Base-by-base conservation (phyloP, 2,797 vertebrate species). In the Sebastes matsubarae region DNA sequence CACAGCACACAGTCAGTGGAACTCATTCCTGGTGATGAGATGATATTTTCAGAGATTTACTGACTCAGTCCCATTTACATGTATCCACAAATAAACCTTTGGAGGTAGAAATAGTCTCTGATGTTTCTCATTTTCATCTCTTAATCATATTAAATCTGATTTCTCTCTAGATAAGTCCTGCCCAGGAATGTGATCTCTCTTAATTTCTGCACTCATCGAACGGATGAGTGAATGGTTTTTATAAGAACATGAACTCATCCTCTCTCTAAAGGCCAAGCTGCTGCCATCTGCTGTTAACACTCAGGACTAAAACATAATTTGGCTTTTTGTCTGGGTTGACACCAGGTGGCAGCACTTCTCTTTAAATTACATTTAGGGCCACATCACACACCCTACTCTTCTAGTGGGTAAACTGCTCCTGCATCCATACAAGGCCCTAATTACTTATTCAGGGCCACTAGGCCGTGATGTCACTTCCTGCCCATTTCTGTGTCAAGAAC, bases 271-370 rank as follows among this genome's bases (percentile, higher is more conserved):
- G 59, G 13, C 27, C 12, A 11, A 46, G 38, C 27, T 85, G 75
- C 88, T 93, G 93, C 91, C 94, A 80, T 12, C 93, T 95, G 90
- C 87, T 91, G 94, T 67, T 75, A 2, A 24, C 25, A 68, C 0
- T 34, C 3, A 1, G 24, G 20, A 18, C 2, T 46, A 59, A 57
- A 25, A 30, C 4, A 12, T 6, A 2, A 1, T 5, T 20, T 8
- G 5, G 1, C 46, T 46, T 54, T 22, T 13, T n/a, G 3, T 42
- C 9, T 54, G 16, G 1, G 20, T 22, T 1, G 73, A 65, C 93
- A 90, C 71, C 52, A 94, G 93, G 76, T 66, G 93, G 93, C 91
- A 92, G 90, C 80, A 88, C 65, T 27, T 58, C 36, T 68, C 87
- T 83, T 75, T 36, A 9, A 8, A 68, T 84, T 42, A 42, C 38